Base-by-base conservation (phyloP, 2,888 invertebrate genomes). In the Heteromurus nitidus region DNA sequence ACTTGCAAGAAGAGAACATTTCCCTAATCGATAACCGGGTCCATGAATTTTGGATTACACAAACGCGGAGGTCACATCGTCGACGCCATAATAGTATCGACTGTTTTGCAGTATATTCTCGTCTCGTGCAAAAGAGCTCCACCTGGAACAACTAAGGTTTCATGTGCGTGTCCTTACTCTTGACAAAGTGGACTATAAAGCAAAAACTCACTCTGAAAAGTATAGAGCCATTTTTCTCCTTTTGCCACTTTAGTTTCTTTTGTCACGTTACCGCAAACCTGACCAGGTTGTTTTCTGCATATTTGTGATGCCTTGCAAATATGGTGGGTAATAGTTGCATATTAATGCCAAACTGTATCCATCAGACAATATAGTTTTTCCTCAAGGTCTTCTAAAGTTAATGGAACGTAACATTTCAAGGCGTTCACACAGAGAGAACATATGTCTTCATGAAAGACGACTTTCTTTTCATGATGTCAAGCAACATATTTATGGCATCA, bases 1-100 rank as follows among this genome's bases (percentile, higher is more conserved):
- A n/a, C n/a, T n/a, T n/a, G n/a, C n/a, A n/a, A 5, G 36, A 13
- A 9, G 36, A 5, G 36, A 36, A 5, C n/a, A 20, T 20, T 20
- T 50, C 20, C 50, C n/a, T 9, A 50, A 50, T 50, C 50, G 50
- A 50, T 50, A 13, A 13, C 50, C 20, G n/a, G n/a, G 47, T 50
- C 20, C 50, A 50, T 50, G 50, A 50, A 50, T 50, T 50, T 50
- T 50, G 50, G 18, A 50, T 50, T 50, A 50, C 20, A 20, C n/a
- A n/a, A n/a, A n/a, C 16, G 20, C 50, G 20, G 20, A 50, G 50
- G 50, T 50, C 50, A 50, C 20, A 20, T 20, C 18, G 50, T 20
- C 50, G 50, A 50, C 18, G 20, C 18, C 9, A 50, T 20, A 50
- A 20, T 50, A 20, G 36, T 13, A 36, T 36, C 13, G 7, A 5